Percentiles rank a stretch among this genome's conserved stretches.
Evolutionary conservation across 2,797 vertebrate genomes (phyloP).

Genomic region (Helostoma temminkii): DNA sequence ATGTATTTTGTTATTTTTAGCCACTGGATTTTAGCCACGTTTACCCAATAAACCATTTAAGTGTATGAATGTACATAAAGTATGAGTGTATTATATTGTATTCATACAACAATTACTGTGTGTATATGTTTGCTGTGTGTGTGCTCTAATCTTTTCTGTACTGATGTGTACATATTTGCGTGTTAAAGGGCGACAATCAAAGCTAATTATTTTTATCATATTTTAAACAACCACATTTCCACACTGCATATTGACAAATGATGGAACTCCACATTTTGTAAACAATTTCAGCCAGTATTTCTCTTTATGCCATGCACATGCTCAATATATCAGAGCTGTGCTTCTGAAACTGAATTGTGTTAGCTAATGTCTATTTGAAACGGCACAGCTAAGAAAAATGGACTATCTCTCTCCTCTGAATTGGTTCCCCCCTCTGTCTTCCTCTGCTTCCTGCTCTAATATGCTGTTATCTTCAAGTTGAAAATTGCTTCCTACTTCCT

Average conservation of each 20-base stretch:
- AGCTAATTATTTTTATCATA: not conserved
- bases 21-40: too few relatives aligned
- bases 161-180: too few relatives aligned
- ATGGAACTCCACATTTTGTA: slow-evolving; percentile 15
- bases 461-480: slow-evolving; percentile 13
- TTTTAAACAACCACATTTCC: not conserved
- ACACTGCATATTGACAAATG: slow-evolving; percentile 8
- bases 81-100: too few relatives aligned
- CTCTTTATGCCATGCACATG: not conserved
- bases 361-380: slow-evolving; percentile 14
- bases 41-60: too few relatives aligned
- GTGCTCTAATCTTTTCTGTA: too few relatives aligned
- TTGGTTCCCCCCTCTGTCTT: slow-evolving; percentile 3
- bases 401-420: not conserved
- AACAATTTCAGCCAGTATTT: slow-evolving; percentile 19
- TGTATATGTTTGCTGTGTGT: slow-evolving; percentile 1
- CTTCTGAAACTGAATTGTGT: not conserved
- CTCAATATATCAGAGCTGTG: not conserved
- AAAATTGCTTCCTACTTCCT: slow-evolving; percentile 20
- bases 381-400: slow-evolving; percentile 1
- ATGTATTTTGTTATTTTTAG: too few relatives aligned
- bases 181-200: too few relatives aligned
- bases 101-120: not conserved
- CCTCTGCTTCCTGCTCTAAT: not conserved
- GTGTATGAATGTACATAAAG: too few relatives aligned